A percentile compares a stretch with the other conserved stretches of the same genome.
Conservation (phyloP, 2,797 vertebrate species). For the Chloroceryle inda region DNA sequence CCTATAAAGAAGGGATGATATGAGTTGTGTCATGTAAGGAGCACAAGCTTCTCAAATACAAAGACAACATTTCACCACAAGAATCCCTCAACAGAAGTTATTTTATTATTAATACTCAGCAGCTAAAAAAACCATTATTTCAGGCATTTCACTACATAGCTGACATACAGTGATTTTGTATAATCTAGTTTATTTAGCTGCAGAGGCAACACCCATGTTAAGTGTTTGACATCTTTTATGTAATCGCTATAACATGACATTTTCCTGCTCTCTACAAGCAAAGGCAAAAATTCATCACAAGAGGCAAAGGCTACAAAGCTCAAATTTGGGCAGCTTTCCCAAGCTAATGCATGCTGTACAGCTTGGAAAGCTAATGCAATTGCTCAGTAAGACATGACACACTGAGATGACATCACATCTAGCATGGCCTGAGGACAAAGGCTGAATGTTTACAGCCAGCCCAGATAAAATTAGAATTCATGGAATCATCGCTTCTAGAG, state of each 20-base stretch:
- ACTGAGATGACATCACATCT: not conserved
- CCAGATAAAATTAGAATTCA: conserved; percentile 26
- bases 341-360: not conserved
- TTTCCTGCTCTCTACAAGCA: not conserved
- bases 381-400: not conserved
- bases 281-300: not conserved
- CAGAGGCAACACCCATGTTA: not conserved
- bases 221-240: not conserved
- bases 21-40: not conserved
- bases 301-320: not conserved
- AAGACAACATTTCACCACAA: not conserved
- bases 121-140: not conserved
- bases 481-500: conserved; percentile 19
- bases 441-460: conserved; percentile 16
- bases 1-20: not conserved
- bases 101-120: not conserved
- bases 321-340: not conserved
- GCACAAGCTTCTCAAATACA: not conserved
- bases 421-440: conserved; percentile 5
- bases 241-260: not conserved
- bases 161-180: not conserved
- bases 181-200: not conserved
- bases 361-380: not conserved
- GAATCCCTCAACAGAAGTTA: not conserved
- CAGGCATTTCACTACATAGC: not conserved